Conservation (phyloP, 37 sponge, comb jelly and placozoan species). For the Cliona cf. orientalis region DNA sequence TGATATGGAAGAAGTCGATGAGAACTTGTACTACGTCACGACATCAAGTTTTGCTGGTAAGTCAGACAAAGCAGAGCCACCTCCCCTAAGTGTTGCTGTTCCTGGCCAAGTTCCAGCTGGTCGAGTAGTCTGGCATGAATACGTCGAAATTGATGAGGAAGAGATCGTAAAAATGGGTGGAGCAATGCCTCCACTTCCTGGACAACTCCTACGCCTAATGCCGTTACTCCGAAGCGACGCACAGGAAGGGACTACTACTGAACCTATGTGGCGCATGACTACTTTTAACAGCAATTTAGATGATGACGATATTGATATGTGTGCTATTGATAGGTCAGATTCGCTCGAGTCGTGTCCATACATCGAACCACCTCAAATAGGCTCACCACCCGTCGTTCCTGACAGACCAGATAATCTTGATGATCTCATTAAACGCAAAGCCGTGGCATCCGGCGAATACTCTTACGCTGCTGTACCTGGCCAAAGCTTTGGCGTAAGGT, state of each 20-base stretch:
- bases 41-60: neutral
- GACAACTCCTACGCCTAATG: no score
- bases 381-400: constrained; percentile 15
- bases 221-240: no score
- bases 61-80: neutral
- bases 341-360: no score
- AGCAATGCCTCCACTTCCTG: no score
- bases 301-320: no score
- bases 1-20: no score
- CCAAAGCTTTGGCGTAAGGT: constrained; percentile 7
- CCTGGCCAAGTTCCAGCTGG: neutral
- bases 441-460: constrained; percentile 14
- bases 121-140: constrained; percentile 28
- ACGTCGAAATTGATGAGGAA: constrained; percentile 42
- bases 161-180: neutral
- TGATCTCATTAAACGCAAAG: neutral
- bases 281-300: no score
- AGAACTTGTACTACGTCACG: constrained; percentile 15
- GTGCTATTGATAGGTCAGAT: no score
- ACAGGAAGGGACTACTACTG: no score
- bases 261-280: no score
- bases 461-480: constrained; percentile 34
- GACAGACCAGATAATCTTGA: constrained; percentile 21
- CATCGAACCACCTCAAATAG: neutral
- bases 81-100: constrained; percentile 1